These are phyloP conservation scores for Dallia pectoralis DNA, from an alignment of 2,797 vertebrate species.

Conservation along the genomic window DNA sequence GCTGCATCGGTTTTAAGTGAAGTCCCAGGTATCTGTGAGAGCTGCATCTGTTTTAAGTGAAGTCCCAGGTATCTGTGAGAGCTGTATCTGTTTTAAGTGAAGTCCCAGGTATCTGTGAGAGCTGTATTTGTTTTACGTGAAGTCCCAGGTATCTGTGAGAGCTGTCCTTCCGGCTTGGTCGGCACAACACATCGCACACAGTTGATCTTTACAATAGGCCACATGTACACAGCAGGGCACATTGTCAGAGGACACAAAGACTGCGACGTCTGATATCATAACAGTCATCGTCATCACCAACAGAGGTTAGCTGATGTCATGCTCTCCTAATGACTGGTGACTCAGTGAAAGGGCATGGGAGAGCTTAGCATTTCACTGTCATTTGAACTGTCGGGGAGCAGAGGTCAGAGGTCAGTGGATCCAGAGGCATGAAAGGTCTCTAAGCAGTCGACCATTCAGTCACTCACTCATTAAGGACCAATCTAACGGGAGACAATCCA, in stretches of 20 bases:
- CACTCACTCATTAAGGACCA: slow-evolving; percentile 64
- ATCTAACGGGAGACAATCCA: slow-evolving; percentile 20
- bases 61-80: too few species aligned
- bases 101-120: slow-evolving; percentile 42
- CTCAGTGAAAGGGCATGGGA: slow-evolving; percentile 44
- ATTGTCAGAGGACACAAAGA: slow-evolving; percentile 34
- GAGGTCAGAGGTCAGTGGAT: slow-evolving; percentile 58
- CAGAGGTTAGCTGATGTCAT: slow-evolving; percentile 65
- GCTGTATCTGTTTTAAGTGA: too few species aligned
- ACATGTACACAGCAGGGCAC: slow-evolving; percentile 16
- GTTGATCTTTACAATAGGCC: background rate
- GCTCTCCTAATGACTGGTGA: slow-evolving; percentile 62
- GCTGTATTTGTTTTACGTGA: slow-evolving; percentile 53
- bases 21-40: too few species aligned
- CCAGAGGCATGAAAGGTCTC: slow-evolving; percentile 50
- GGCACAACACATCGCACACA: slow-evolving; percentile 17
- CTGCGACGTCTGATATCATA: slow-evolving; percentile 35
- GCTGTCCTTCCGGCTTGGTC: slow-evolving; percentile 56
- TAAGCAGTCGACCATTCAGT: background rate
- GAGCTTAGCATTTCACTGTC: slow-evolving; percentile 63
- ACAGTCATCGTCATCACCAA: slow-evolving; percentile 55
- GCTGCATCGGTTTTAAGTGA: too few species aligned
- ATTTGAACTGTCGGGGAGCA: slow-evolving; percentile 47
- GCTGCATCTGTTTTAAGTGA: too few species aligned
- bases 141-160: slow-evolving; percentile 52